phyloP scores from a whole-genome alignment of 2,797 vertebrate genomes.

The Channallabes apus region DNA sequence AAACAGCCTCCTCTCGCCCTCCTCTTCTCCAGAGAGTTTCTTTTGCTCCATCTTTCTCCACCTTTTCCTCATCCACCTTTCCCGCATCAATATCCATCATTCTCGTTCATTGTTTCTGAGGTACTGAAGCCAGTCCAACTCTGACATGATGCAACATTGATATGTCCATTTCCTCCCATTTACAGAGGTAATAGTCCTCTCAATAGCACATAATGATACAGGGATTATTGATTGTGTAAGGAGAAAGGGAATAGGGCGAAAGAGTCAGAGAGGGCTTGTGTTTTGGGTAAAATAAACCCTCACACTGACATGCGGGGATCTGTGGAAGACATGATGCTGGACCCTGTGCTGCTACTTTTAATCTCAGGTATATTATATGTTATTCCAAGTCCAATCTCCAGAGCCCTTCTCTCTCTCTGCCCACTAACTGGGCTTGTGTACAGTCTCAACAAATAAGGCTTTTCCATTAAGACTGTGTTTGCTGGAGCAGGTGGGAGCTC shows the following conservation, averaged over 20 bases:
- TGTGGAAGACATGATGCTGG: conserved; percentile 42
- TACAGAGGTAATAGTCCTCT: conserved; percentile 54
- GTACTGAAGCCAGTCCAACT: conserved; percentile 15
- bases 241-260: conserved; percentile 13
- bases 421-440: conserved; percentile 43
- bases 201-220: conserved; percentile 47
- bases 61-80: background rate
- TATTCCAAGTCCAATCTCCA: conserved; percentile 53
- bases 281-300: conserved; percentile 48
- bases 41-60: conserved; percentile 6
- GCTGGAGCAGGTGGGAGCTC: conserved; percentile 47
- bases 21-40: conserved; percentile 4
- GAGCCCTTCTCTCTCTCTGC: conserved; percentile 34
- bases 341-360: conserved; percentile 47
- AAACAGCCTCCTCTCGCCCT: conserved; percentile 1
- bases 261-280: conserved; percentile 26
- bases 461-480: conserved; percentile 46
- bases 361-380: conserved; percentile 56
- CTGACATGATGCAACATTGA: conserved; percentile 49
- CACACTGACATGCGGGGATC: conserved; percentile 49
- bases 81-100: conserved; percentile 11
- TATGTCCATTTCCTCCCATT: conserved; percentile 57
- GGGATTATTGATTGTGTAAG: conserved; percentile 52
- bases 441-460: conserved; percentile 51
- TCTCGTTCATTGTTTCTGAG: conserved; percentile 13